Conservation (phyloP, 2,888 invertebrate species). For the Catonia carolina region DNA sequence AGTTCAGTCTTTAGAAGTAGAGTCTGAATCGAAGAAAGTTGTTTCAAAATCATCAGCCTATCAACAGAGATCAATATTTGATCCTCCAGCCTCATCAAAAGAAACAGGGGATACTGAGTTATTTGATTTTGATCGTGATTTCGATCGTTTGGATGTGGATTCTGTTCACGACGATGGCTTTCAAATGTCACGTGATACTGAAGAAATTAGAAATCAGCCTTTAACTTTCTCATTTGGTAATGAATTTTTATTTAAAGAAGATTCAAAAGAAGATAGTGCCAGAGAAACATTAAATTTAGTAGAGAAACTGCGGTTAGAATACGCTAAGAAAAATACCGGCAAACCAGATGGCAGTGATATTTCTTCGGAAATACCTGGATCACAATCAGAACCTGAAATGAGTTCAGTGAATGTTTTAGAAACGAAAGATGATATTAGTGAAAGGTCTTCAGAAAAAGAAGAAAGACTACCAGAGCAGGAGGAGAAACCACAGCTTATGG, state of each 20-base stretch:
- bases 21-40: constrained; percentile 34
- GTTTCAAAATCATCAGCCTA: constrained; percentile 32
- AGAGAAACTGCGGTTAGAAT: constrained; percentile 69
- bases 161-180: constrained; percentile 56
- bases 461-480: not conserved
- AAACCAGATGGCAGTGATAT: constrained; percentile 38
- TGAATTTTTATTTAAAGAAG: constrained; percentile 64
- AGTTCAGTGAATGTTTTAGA: not conserved
- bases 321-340: constrained; percentile 33
- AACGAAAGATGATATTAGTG: not conserved
- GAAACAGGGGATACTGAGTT: constrained; percentile 51
- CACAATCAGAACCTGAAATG: constrained; percentile 14
- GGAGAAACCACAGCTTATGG: constrained; percentile 30
- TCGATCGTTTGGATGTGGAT: constrained; percentile 55
- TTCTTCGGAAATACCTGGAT: constrained; percentile 42
- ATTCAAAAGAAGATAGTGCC: constrained; percentile 74
- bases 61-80: constrained; percentile 56
- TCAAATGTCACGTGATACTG: constrained; percentile 53
- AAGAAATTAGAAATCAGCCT: constrained; percentile 46
- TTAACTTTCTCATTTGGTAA: constrained; percentile 54
- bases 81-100: constrained; percentile 56
- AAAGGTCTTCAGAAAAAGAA: constrained; percentile 39
- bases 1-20: constrained; percentile 20
- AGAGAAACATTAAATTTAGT: constrained; percentile 77
- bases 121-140: constrained; percentile 56